Evolutionary conservation across 2,888 invertebrate species (phyloP), one percentile per base, ranked within the genome.

Genomic region (Ectobius pallidus): DNA sequence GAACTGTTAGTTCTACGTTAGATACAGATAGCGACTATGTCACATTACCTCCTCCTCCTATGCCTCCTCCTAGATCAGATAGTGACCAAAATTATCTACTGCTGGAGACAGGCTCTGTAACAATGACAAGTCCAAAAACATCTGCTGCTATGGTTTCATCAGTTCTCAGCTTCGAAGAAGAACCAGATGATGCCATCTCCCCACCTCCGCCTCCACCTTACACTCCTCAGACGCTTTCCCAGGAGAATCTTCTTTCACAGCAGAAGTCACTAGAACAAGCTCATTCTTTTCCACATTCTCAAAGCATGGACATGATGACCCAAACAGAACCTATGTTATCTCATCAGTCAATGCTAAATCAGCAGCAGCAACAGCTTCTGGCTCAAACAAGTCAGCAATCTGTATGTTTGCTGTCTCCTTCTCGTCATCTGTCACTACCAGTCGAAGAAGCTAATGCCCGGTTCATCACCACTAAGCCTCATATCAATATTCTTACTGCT

Each of bases 21-120:
- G 94, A 95, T 81, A 95, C 95, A 0, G 94, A 95, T 79, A 94
- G 94, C 32, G 95, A 96, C 82, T 96, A 96, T 81, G 95, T 95
- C 1, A 92, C 94, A 74, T 84, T 94, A 79, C 75, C 76, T 55
- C 74, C 75, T 65, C 75, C 75, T 16, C 75, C 75, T 0, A 69
- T 74, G 16, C 74, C 74, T 14, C 75, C 74, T 1, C 72, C 73
- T 11, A 46, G 74, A 11, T 79, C 86, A 61, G 83, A 83, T 11
- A 84, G 84, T 75, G 85, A 85, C 75, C 79, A 80, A 72, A 82
- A 86, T 34, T 85, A 86, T 77, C 75, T 81, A 44, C 63, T 82
- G 70, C 78, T 81, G 18, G 86, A 86, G 74, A 86, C 87, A 75
- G 84, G 49, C 16, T 69, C 61, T 6, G 87, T 90, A 22, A 65